phyloP scores from a whole-genome alignment of 2,797 vertebrate genomes.

The Onychomys leucogaster region DNA sequence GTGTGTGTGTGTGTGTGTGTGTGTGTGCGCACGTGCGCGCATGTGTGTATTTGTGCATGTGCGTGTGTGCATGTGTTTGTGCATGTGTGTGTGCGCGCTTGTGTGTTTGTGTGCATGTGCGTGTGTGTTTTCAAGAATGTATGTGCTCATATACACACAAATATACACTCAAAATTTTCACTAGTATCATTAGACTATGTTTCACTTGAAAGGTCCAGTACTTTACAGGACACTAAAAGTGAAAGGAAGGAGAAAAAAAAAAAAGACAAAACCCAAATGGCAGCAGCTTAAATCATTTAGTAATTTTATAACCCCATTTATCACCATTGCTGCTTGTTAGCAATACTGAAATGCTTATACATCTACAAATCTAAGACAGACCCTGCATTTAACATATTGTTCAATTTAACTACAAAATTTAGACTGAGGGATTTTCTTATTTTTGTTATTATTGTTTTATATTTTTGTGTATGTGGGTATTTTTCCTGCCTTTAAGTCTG shows the following conservation, averaged over 20 bases:
- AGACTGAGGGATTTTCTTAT: background rate
- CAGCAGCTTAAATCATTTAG: background rate
- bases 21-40: background rate
- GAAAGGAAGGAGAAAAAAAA: background rate
- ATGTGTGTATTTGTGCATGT: no score
- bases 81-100: background rate
- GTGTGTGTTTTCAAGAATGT: background rate
- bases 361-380: background rate
- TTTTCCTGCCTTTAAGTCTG: background rate
- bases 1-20: background rate
- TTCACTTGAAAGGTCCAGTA: background rate
- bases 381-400: background rate
- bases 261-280: background rate
- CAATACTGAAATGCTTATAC: background rate
- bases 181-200: background rate
- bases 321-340: background rate
- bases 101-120: background rate
- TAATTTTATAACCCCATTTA: background rate
- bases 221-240: background rate
- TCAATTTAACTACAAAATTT: conserved; percentile 7
- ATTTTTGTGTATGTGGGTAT: background rate
- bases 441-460: background rate
- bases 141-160: background rate
- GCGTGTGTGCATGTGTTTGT: background rate
- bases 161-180: background rate